A percentile compares a stretch with the other conserved stretches of the same genome.
phyloP scores from a whole-genome alignment of 1,140 invertebrate genomes.

The Macrotrachela quadricornifera region DNA sequence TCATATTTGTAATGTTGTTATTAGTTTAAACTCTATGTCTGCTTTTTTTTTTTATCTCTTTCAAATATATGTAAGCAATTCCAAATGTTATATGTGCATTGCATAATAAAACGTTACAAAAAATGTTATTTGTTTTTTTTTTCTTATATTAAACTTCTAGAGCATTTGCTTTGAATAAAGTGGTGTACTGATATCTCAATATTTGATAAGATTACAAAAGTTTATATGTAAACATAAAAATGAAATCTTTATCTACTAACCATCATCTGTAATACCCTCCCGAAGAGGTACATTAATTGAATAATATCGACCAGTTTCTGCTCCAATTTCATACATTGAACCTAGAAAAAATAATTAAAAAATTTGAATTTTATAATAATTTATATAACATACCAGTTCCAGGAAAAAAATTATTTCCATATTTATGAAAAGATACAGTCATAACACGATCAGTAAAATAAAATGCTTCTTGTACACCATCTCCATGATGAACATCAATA shows the following conservation, averaged over 20 bases:
- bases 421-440: conserved; percentile 32
- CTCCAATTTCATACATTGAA: conserved; percentile 6
- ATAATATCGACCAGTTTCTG: conserved; percentile 70
- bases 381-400: conserved; percentile 22
- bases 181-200: too few relatives aligned
- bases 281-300: conserved; percentile 88
- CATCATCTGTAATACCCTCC: conserved; percentile 83
- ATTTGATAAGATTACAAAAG: not conserved
- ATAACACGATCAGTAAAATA: conserved; percentile 33
- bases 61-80: too few relatives aligned
- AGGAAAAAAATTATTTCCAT: conserved; percentile 31
- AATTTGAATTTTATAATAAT: not conserved
- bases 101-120: too few relatives aligned
- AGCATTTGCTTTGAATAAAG: too few relatives aligned
- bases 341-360: not conserved
- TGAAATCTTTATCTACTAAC: not conserved
- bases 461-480: conserved; percentile 34
- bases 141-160: too few relatives aligned
- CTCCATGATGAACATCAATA: conserved; percentile 35
- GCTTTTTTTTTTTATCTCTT: too few relatives aligned
- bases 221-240: not conserved
- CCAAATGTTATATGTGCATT: too few relatives aligned
- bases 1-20: too few relatives aligned
- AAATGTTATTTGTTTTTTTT: too few relatives aligned
- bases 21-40: too few relatives aligned